These are phyloP conservation scores for Burhinus oedicnemus DNA, from an alignment of 2,113 vertebrate species.

Conservation along the genomic window DNA sequence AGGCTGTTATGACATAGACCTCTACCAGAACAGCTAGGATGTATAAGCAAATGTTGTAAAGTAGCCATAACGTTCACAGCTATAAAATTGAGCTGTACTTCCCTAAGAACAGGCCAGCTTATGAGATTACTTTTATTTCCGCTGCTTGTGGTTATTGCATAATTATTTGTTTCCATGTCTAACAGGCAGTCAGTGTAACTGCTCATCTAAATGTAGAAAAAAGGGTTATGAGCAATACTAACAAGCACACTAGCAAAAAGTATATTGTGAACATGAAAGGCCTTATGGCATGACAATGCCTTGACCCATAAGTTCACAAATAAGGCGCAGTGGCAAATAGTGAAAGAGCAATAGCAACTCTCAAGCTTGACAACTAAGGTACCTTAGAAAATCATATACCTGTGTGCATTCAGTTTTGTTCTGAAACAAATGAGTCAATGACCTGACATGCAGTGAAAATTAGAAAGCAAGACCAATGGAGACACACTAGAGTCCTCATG, in stretches of 20 bases:
- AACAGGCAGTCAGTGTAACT: neutral
- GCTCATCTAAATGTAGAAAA: neutral
- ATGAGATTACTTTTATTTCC: neutral
- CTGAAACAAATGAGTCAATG: neutral
- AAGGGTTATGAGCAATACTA: neutral
- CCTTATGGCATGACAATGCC: neutral
- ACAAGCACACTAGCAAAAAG: neutral
- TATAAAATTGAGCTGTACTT: neutral
- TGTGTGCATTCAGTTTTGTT: neutral
- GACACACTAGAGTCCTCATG: neutral
- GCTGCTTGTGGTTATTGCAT: neutral
- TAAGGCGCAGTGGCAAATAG: neutral
- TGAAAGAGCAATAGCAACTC: neutral
- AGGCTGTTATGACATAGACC: neutral
- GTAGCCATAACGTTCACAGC: neutral
- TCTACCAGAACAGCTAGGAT: neutral
- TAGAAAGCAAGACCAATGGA: neutral
- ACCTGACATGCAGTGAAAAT: neutral
- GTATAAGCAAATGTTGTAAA: neutral
- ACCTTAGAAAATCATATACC: rapidly evolving
- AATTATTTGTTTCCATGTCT: neutral
- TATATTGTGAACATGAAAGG: neutral
- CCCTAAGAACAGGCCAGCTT: neutral
- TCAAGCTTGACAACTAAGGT: neutral
- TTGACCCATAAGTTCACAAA: neutral